These are phyloP conservation scores for Osmoderma eremita DNA, from an alignment of 2,888 invertebrate species.

Conservation along the genomic window DNA sequence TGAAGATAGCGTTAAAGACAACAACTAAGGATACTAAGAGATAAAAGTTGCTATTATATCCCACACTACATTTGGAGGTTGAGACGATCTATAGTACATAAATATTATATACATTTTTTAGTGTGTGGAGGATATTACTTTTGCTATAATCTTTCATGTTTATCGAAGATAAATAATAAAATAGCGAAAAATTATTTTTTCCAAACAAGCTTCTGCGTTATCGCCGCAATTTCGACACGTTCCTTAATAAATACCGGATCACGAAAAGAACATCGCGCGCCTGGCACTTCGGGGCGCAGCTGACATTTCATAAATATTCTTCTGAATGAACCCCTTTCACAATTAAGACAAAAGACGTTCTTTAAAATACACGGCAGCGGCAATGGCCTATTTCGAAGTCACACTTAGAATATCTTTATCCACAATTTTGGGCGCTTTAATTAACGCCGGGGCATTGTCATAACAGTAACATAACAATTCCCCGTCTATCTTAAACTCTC, in stretches of 20 bases:
- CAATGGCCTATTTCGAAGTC: constrained; percentile 33
- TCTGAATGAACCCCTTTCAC: constrained; percentile 28
- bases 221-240: constrained; percentile 1
- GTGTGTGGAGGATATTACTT: too few species aligned
- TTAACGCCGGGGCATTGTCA: constrained; percentile 31
- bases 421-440: constrained; percentile 31
- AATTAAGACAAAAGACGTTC: constrained; percentile 30
- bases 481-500: constrained; percentile 30
- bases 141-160: too few species aligned
- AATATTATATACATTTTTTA: too few species aligned
- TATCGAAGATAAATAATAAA: neutral
- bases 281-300: neutral
- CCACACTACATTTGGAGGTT: too few species aligned
- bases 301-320: constrained; percentile 30
- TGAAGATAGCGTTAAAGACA: too few species aligned
- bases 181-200: constrained; percentile 7
- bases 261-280: constrained; percentile 16
- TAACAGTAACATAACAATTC: constrained; percentile 37
- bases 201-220: neutral
- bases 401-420: constrained; percentile 33
- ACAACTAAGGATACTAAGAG: too few species aligned
- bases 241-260: constrained; percentile 11
- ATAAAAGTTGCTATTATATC: too few species aligned
- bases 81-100: too few species aligned
- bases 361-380: constrained; percentile 29